phyloP scores from a whole-genome alignment of 1,140 invertebrate species.

The Orchestia grillus region DNA sequence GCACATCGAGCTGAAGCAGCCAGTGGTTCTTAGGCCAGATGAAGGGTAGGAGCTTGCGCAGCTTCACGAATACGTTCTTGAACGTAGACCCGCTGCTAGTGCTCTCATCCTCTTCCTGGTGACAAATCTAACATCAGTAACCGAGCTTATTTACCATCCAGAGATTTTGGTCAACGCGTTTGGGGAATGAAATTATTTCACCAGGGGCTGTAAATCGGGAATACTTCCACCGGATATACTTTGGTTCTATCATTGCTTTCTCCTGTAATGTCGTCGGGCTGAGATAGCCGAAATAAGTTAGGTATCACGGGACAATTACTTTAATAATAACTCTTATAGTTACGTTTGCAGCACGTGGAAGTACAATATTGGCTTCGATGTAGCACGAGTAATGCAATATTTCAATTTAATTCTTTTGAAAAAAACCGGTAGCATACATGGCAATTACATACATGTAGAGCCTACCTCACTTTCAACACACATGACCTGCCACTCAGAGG shows the following conservation, averaged over 20 bases:
- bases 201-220: too few relatives aligned
- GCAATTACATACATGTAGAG: too few relatives aligned
- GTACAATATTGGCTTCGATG: too few relatives aligned
- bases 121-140: not conserved
- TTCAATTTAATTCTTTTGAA: too few relatives aligned
- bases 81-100: conserved; percentile 79
- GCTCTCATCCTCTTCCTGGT: conserved; percentile 23
- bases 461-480: too few relatives aligned
- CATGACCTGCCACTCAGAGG: too few relatives aligned
- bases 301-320: not conserved
- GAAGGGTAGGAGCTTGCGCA: conserved; percentile 86
- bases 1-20: conserved; percentile 84
- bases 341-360: too few relatives aligned
- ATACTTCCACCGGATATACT: not conserved
- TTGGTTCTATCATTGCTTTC: not conserved
- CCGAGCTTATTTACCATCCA: not conserved
- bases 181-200: not conserved
- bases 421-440: too few relatives aligned
- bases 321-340: too few relatives aligned
- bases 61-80: conserved; percentile 82
- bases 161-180: not conserved
- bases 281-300: not conserved
- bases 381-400: too few relatives aligned
- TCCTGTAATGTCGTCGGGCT: not conserved
- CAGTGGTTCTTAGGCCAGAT: conserved; percentile 92